phyloP scores from a whole-genome alignment of 1,140 invertebrate species.

The Panagrolaimus sp. region DNA sequence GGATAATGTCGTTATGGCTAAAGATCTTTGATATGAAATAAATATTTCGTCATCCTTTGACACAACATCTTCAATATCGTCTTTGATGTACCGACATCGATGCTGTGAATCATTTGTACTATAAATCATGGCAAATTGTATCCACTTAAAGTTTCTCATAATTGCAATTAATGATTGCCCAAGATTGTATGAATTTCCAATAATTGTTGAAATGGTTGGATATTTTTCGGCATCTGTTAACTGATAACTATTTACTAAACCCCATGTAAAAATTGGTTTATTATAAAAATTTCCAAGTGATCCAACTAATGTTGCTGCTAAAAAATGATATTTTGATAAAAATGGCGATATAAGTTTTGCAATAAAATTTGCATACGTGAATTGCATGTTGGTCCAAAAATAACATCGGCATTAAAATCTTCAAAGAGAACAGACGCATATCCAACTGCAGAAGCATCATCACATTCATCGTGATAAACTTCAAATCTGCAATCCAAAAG shows the following conservation, averaged over 20 bases:
- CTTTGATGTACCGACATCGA: constrained; percentile 1
- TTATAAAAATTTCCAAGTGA: background rate
- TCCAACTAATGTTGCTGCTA: background rate
- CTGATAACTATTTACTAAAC: background rate
- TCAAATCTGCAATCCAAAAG: background rate
- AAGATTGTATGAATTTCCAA: background rate
- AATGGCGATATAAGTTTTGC: background rate
- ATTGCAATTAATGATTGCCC: background rate
- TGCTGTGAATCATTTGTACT: background rate
- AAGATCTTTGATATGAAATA: background rate
- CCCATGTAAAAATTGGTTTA: constrained; percentile 4
- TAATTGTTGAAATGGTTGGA: constrained; percentile 1
- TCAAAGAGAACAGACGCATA: background rate
- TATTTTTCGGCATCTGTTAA: background rate
- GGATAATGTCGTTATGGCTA: background rate
- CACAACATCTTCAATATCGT: background rate
- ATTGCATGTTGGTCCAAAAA: constrained; percentile 19
- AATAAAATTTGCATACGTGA: background rate
- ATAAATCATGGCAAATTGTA: constrained; percentile 2
- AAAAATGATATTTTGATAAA: no score
- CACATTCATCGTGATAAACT: background rate
- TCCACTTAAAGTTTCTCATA: background rate
- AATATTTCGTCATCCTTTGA: background rate
- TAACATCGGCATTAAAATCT: constrained; percentile 13
- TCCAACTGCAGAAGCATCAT: constrained; percentile 2